Conservation (phyloP, 2,888 invertebrate genomes). For the Girardia tigrina region DNA sequence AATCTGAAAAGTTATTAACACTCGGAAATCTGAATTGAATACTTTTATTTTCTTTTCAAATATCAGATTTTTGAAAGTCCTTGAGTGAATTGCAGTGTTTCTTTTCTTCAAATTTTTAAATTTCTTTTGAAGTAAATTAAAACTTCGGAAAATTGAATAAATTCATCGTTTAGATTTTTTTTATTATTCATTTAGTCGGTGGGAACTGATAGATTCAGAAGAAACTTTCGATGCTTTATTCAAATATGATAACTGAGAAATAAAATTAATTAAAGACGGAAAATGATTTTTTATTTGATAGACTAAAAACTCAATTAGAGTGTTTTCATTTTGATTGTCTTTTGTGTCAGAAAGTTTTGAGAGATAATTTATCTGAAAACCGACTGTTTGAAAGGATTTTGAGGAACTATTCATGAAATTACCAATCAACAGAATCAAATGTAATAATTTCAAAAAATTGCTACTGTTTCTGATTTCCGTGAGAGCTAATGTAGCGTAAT, state of each 20-base stretch:
- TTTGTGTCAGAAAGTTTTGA: slow-evolving; percentile 58
- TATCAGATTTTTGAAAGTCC: too few species aligned
- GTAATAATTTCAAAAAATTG: slow-evolving; percentile 75
- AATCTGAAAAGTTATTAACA: too few species aligned
- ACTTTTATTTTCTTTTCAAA: too few species aligned
- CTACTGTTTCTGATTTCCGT: slow-evolving; percentile 54
- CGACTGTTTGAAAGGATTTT: slow-evolving; percentile 75
- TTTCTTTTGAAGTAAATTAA: too few species aligned
- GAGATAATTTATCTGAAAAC: slow-evolving; percentile 86
- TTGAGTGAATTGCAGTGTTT: too few species aligned
- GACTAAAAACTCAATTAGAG: slow-evolving; percentile 76
- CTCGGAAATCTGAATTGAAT: too few species aligned
- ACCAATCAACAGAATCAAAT: slow-evolving; percentile 73
- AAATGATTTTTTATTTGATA: slow-evolving; percentile 74
- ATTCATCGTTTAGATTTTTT: too few species aligned
- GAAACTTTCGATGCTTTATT: slow-evolving; percentile 64
- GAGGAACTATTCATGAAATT: slow-evolving; percentile 94
- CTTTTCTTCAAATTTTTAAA: too few species aligned
- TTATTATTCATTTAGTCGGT: too few species aligned
- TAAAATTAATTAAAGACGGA: slow-evolving; percentile 67
- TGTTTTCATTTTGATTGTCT: slow-evolving; percentile 77
- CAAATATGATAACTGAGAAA: slow-evolving; percentile 75
- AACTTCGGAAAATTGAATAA: too few species aligned
- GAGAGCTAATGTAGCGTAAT: slow-evolving; percentile 25
- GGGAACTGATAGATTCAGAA: slow-evolving; percentile 51